Conservation (phyloP, 2,113 vertebrate genomes). For the Lagopus leucura region DNA sequence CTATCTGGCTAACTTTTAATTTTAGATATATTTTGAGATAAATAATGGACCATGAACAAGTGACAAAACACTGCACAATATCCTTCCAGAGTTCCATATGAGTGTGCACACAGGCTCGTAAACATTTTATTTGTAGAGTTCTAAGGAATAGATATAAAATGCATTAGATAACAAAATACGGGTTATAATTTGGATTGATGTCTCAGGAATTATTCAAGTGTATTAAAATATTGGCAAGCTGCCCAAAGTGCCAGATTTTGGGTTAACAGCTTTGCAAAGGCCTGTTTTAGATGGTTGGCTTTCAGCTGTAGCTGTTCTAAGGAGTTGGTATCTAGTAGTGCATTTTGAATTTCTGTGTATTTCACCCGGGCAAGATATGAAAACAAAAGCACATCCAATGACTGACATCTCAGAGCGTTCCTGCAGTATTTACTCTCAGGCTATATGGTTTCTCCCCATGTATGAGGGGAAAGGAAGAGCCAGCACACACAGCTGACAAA, state of each 20-base stretch:
- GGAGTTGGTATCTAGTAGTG: background rate
- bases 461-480: background rate
- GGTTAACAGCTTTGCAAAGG: background rate
- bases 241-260: background rate
- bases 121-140: background rate
- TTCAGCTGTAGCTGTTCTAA: background rate
- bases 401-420: background rate
- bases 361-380: background rate
- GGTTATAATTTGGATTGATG: background rate
- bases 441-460: accelerated
- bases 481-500: background rate
- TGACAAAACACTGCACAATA: background rate
- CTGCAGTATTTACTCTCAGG: background rate
- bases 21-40: background rate
- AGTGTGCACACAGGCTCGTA: background rate
- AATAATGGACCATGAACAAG: background rate
- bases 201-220: too few species aligned
- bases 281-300: background rate
- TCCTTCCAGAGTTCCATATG: background rate
- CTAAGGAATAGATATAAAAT: background rate
- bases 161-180: background rate
- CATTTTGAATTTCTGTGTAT: background rate
- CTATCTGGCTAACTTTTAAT: background rate
- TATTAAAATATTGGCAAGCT: background rate
- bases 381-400: background rate